Evolutionary conservation across 2,888 invertebrate species (phyloP).

Genomic region (Sicus ferrugineus): DNA sequence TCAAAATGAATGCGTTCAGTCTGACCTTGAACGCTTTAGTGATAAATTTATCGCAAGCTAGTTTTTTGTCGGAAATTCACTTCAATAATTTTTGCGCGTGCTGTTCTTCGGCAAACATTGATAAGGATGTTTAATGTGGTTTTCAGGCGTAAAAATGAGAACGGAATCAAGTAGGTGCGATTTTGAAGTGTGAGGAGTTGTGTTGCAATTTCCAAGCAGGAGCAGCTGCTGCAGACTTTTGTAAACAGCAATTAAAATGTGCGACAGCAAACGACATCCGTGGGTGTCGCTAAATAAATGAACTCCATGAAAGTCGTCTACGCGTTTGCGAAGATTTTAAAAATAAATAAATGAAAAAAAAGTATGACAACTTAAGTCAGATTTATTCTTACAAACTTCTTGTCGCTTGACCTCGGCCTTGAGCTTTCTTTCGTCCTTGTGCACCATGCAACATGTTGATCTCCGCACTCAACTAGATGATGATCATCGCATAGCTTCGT

Average conservation of each 20-base stretch:
- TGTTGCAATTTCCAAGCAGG: background rate
- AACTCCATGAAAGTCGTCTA: no score
- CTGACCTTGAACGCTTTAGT: background rate
- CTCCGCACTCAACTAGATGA: no score
- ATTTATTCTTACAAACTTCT: no score
- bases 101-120: background rate
- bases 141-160: background rate
- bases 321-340: no score
- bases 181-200: background rate
- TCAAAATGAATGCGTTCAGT: background rate
- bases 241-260: no score
- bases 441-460: no score
- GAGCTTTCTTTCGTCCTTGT: no score
- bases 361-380: no score
- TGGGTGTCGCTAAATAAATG: no score
- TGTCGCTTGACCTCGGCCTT: background rate
- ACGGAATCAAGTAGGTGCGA: background rate
- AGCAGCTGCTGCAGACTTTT: background rate
- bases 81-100: background rate
- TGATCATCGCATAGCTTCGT: no score
- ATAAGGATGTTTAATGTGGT: conserved; percentile 1
- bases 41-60: background rate
- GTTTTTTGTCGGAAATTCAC: background rate
- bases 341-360: no score
- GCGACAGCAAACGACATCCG: no score